phyloP scores from a whole-genome alignment of 2,888 invertebrate species.

The Caenorhabditis sp. region DNA sequence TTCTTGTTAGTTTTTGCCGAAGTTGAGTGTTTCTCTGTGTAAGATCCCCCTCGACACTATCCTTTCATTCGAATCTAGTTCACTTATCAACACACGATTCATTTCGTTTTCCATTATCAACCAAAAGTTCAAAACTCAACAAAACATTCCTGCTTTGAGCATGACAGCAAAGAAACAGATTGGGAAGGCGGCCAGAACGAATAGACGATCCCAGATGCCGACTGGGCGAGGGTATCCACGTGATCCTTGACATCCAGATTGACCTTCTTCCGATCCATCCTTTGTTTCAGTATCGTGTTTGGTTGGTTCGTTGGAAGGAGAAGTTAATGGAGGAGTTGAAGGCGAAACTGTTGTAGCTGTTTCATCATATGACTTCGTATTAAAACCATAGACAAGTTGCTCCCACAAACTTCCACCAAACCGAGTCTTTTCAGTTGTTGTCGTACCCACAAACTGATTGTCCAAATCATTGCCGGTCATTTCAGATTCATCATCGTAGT shows the following conservation, averaged over 20 bases:
- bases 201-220: constrained; percentile 56
- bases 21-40: background rate
- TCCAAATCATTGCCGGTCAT: background rate
- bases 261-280: background rate
- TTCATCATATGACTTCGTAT: too few relatives aligned
- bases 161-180: constrained; percentile 51
- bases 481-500: constrained; percentile 4
- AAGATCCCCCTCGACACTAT: too few relatives aligned
- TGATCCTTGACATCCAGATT: background rate
- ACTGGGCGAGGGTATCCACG: constrained; percentile 39
- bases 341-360: too few relatives aligned
- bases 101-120: constrained; percentile 38
- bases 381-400: too few relatives aligned
- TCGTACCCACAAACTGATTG: background rate
- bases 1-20: background rate
- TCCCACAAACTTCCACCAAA: too few relatives aligned
- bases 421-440: too few relatives aligned
- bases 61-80: too few relatives aligned
- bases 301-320: background rate
- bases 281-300: background rate
- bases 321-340: background rate
- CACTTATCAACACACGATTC: constrained; percentile 42
- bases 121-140: constrained; percentile 25
- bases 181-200: constrained; percentile 52
- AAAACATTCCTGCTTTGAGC: constrained; percentile 53